Conservation (phyloP, 2,113 vertebrate species). For the Pseudorectes ferrugineus region DNA sequence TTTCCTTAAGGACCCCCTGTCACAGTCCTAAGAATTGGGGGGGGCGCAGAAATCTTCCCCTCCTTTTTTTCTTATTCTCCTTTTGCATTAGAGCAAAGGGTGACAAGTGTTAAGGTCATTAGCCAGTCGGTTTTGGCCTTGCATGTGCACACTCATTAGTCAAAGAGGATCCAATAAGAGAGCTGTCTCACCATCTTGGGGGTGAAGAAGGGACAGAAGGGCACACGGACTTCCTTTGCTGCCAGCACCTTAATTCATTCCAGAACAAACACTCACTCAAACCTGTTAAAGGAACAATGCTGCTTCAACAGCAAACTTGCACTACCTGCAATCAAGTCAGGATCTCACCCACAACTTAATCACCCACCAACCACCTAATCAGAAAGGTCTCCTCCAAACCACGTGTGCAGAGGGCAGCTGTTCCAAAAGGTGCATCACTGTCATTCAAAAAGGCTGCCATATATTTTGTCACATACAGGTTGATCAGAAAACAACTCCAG, state of each 20-base stretch:
- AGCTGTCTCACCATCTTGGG: neutral
- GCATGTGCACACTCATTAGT: neutral
- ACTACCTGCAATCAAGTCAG: neutral
- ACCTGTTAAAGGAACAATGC: neutral
- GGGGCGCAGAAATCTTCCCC: neutral
- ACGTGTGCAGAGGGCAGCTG: neutral
- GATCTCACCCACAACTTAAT: neutral
- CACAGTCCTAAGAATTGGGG: neutral
- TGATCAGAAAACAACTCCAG: neutral
- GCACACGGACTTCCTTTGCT: neutral
- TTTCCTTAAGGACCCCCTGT: neutral
- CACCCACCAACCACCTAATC: neutral
- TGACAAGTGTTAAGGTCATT: neutral
- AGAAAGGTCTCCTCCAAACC: neutral
- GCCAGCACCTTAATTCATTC: neutral
- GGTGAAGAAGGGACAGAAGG: neutral
- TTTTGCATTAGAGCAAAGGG: neutral
- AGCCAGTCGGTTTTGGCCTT: neutral
- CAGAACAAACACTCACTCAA: neutral
- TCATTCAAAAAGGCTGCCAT: neutral
- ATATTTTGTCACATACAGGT: neutral
- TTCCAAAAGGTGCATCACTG: neutral
- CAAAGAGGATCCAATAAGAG: constrained; percentile 13
- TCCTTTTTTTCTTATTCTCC: neutral
- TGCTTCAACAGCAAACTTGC: neutral